Evolutionary conservation across 2,888 invertebrate species (phyloP).

Genomic region (Ferrisia virgata): DNA sequence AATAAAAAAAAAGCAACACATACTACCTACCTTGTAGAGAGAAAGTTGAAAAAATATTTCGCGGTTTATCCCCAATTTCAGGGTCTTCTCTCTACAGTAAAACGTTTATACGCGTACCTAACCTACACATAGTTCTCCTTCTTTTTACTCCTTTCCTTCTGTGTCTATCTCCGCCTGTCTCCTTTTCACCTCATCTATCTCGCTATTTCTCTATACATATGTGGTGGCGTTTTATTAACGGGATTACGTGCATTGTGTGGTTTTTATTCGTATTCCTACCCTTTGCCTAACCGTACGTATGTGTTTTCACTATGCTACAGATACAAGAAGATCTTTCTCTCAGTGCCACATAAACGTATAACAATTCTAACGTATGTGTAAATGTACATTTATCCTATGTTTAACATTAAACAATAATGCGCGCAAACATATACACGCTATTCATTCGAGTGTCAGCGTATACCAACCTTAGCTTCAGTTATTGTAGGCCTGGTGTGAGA

Average conservation of each 20-base stretch:
- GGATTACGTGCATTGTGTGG: constrained; percentile 32
- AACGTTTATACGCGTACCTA: constrained; percentile 30
- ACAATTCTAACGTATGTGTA: too few species aligned
- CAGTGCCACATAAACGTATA: neutral
- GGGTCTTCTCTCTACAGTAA: constrained; percentile 31
- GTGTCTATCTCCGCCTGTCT: too few species aligned
- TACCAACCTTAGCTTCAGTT: neutral
- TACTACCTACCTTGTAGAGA: neutral
- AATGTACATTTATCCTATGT: neutral
- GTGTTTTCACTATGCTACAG: neutral
- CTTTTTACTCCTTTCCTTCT: neutral
- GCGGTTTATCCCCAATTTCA: constrained; percentile 38
- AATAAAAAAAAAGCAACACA: neutral
- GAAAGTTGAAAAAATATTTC: constrained; percentile 15
- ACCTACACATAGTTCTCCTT: neutral
- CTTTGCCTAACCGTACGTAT: neutral
- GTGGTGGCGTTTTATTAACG: constrained; percentile 12
- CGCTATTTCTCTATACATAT: neutral
- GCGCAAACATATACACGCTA: neutral
- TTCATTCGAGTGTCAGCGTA: neutral
- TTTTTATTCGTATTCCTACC: neutral
- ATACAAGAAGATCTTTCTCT: neutral
- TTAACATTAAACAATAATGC: neutral
- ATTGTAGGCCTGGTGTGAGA: neutral
- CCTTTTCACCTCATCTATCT: neutral